These are phyloP conservation scores for Temnothorax nylanderi DNA, from an alignment of 1,140 invertebrate species.

Conservation along the genomic window DNA sequence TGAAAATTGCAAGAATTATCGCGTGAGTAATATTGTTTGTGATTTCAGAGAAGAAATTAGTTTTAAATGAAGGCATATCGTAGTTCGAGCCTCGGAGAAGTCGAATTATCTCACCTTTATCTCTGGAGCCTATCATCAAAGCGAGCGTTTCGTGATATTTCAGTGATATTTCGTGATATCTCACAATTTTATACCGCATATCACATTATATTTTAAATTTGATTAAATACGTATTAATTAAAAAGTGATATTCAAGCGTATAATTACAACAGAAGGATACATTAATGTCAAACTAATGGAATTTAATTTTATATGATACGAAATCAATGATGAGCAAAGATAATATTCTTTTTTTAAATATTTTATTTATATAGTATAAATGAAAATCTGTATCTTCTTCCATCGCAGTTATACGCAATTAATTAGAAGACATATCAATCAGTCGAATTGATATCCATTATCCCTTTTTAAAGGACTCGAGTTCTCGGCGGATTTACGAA, in stretches of 20 bases:
- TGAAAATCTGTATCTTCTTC: not conserved
- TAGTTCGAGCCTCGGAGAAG: not conserved
- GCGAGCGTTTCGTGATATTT: not conserved
- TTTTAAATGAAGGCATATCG: constrained; percentile 18
- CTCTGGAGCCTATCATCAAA: not conserved
- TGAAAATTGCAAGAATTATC: constrained; percentile 58
- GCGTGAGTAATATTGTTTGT: constrained; percentile 23
- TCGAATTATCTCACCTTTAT: constrained; percentile 8
- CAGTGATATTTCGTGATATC: not conserved
- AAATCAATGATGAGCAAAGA: not conserved
- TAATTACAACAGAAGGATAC: not conserved
- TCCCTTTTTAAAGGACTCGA: not conserved
- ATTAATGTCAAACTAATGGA: not conserved
- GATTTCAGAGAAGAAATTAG: constrained; percentile 20
- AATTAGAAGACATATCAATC: constrained; percentile 11
- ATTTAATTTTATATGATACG: not conserved
- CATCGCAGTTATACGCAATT: not conserved
- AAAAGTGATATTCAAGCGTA: not conserved
- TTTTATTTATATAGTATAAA: not conserved
- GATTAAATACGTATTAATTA: constrained; percentile 15
- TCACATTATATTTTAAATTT: not conserved
- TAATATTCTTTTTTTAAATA: not conserved
- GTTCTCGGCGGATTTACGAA: constrained; percentile 12
- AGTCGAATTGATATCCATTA: not conserved
- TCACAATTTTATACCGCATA: constrained; percentile 1